phyloP scores from a whole-genome alignment of 2,797 vertebrate species.

The Lepus townsendii region DNA sequence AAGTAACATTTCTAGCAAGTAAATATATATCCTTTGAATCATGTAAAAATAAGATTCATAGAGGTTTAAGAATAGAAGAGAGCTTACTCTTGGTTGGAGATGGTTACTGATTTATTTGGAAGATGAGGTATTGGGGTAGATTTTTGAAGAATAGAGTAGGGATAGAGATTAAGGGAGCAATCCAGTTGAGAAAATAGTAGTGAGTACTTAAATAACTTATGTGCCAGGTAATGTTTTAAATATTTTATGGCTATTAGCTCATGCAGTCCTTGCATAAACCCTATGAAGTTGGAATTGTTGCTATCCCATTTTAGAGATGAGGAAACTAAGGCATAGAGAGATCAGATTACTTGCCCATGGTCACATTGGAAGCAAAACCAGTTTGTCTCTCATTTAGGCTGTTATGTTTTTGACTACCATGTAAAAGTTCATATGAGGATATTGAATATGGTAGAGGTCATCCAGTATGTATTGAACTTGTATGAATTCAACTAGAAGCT shows the following conservation, averaged over 20 bases:
- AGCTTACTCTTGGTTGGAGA: background rate
- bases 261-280: background rate
- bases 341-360: background rate
- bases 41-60: background rate
- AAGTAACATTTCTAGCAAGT: slow-evolving; percentile 14
- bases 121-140: background rate
- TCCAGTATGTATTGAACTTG: background rate
- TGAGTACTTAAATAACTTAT: background rate
- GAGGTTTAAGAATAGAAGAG: background rate
- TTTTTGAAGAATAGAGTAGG: slow-evolving; percentile 49
- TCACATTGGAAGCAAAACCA: background rate
- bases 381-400: background rate
- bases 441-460: background rate
- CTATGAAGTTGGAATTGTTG: background rate
- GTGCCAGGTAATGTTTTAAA: background rate
- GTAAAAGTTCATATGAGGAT: background rate
- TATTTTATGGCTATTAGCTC: background rate
- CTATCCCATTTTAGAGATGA: slow-evolving; percentile 11
- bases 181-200: background rate
- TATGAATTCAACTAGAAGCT: background rate
- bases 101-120: slow-evolving; percentile 19
- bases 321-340: background rate
- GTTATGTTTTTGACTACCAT: background rate
- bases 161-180: background rate
- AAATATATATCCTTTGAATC: background rate